Evolutionary conservation across 2,113 vertebrate genomes (phyloP), one percentile per base, ranked within the genome.

Genomic region (Gallinago media): DNA sequence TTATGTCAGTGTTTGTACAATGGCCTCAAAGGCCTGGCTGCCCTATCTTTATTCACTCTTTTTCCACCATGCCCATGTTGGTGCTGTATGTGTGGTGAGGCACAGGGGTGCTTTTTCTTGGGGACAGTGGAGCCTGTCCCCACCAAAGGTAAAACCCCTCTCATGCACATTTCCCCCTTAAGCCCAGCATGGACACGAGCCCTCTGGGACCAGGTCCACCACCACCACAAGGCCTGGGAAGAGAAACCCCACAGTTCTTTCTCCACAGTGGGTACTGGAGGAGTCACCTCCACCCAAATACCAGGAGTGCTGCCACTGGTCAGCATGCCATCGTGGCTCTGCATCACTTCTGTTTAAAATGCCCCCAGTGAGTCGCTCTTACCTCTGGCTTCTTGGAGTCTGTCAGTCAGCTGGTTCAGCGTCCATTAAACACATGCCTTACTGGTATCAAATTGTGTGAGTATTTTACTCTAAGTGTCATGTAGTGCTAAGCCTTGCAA

Each of bases 401-500:
- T 74, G 47, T 74, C 52, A 72, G 44, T 94, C 76, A 88, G 58
- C 18, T 0, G 2, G 49, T 84, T 88, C 84, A 63, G 9, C 6
- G 11, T 70, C 95, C 84, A 65, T 94, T 96, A 91, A 82, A 73
- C 62, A 68, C 36, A 36, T 46, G 19, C 44, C n/a, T 78, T 86
- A 40, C 80, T 66, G 87, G 38, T 91, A 94, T 3, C 23, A 89
- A 79, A 72, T 91, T 79, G 56, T 65, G 52, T 44, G 74, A 54
- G 89, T 65, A 87, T 91, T 93, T 94, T 81, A 86, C 86, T 87
- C 81, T 49, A 52, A 81, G 27, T 91, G 89, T 91, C 91, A 76
- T 88, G 89, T 95, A 81, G 52, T 75, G 76, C 91, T 92, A 96
- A 96, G 81, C 77, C 66, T 96, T 88, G 84, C 49, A 85, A 94